A percentile compares a stretch with the other conserved stretches of the same genome.
These are phyloP conservation scores for Parazoanthus atlanticus DNA, from an alignment of 92 coral and sea anemone genomes.

Conservation along the genomic window DNA sequence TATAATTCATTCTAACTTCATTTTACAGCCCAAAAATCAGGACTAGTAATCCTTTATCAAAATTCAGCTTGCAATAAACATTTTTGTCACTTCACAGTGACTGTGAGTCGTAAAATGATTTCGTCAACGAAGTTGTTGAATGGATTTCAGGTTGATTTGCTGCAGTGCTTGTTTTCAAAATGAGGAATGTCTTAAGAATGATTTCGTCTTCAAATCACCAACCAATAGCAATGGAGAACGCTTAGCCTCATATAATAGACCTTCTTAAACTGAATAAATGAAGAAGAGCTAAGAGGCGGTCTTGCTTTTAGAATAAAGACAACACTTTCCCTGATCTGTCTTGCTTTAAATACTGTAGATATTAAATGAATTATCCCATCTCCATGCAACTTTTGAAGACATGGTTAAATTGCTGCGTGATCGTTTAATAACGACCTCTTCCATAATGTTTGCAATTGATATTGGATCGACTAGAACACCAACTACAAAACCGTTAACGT, in stretches of 20 bases:
- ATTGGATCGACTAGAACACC: not conserved
- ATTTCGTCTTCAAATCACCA: not conserved
- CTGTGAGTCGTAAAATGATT: not conserved
- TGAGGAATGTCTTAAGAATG: no score
- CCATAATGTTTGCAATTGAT: not conserved
- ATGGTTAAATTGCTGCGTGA: not conserved
- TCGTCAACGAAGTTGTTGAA: not conserved
- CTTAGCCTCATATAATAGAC: not conserved
- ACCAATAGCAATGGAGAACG: not conserved
- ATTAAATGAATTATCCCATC: not conserved
- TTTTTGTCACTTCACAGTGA: not conserved
- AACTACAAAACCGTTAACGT: not conserved
- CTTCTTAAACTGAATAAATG: no score
- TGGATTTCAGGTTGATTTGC: not conserved
- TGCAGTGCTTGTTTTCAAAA: not conserved
- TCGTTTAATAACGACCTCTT: not conserved
- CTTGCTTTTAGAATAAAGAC: no score
- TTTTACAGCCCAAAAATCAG: no score
- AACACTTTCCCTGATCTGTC: not conserved
- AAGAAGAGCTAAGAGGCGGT: not conserved
- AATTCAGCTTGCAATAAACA: no score
- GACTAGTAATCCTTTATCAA: no score
- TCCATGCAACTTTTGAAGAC: not conserved
- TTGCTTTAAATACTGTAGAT: not conserved
- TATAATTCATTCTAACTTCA: no score